Conservation (phyloP, 2,113 vertebrate genomes). For the Hepsetus odoe region DNA sequence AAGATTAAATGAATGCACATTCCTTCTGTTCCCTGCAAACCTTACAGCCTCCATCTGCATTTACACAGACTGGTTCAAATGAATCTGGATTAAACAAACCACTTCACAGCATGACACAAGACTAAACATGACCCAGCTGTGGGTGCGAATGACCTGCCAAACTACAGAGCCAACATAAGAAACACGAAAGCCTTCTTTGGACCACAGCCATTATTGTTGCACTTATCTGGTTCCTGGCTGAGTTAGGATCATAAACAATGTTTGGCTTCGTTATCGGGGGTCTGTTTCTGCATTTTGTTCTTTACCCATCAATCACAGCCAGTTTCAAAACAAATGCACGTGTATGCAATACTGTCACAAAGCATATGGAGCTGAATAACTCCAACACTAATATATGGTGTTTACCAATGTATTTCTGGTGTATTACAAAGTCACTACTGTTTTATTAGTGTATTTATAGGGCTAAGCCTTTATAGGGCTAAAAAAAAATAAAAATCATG, state of each 20-base stretch:
- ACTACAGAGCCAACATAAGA: not conserved
- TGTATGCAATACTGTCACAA: not conserved
- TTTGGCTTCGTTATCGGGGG: not conserved
- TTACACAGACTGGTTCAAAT: not conserved
- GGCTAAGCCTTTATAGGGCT: no score
- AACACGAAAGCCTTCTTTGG: not conserved
- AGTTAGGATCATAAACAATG: not conserved
- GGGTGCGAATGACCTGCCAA: not conserved
- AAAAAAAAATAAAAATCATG: no score
- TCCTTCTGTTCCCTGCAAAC: no score
- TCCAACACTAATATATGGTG: no score
- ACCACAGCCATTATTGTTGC: not conserved
- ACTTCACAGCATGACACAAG: constrained; percentile 17
- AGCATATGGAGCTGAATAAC: constrained; percentile 15
- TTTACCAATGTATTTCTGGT: no score
- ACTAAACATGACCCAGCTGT: constrained; percentile 29
- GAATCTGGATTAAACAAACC: constrained; percentile 29
- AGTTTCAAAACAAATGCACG: constrained; percentile 12
- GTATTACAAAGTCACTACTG: no score
- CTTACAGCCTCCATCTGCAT: constrained; percentile 4
- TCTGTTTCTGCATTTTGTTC: not conserved
- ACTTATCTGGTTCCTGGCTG: not conserved
- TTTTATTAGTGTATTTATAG: constrained; percentile 7
- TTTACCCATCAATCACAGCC: not conserved
- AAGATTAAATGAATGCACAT: not conserved